Evolutionary conservation across 2,113 vertebrate species (phyloP), one percentile per base, ranked within the genome.

Genomic region (Phalacrocorax brasilianus): DNA sequence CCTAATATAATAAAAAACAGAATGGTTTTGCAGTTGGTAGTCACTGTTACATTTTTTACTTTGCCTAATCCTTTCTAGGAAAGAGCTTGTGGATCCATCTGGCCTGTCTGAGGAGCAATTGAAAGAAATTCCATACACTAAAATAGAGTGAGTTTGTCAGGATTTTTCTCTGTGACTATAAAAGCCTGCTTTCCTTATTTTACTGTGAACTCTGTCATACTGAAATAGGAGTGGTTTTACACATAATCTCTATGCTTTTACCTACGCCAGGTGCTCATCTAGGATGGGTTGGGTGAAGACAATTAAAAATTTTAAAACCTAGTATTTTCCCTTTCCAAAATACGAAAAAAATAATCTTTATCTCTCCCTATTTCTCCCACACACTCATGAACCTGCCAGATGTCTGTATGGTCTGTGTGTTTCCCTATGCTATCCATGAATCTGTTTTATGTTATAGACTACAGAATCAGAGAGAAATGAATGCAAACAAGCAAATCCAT

Each of bases 51-150:
- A 26, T 85, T 79, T 52, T 90, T 56, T 82, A 73, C 66, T 62
- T 86, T 91, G 75, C 23, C 22, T 83, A 8, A 93, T 97, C 27
- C 49, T 95, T 95, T 97, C 49, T 65, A 99, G 99, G 97, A 99
- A 98, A 89, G 99, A 99, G 85, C 98, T 99, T 75, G 98, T 99
- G 66, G 99, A 99, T 95, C 98, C 99, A 19, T 98, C 98, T 74
- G 99, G 99, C 38, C 84, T 99, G 47, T 98, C 98, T 61, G 99
- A 98, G 75, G 98, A 99, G n/a, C 99, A 99, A 77, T 28, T 99
- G 93, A 99, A 99, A 97, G 99, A 99, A 98, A 99, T 99, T 85
- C 99, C 99, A 5, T 99, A 99, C 72, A 99, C 98, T 91, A 99
- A 99, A 98, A 97, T 99, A 93, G 99, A 99, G 99, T 99, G 77